Evolutionary conservation across 2,113 vertebrate genomes (phyloP).

Genomic region (Todiramphus saurophagus): DNA sequence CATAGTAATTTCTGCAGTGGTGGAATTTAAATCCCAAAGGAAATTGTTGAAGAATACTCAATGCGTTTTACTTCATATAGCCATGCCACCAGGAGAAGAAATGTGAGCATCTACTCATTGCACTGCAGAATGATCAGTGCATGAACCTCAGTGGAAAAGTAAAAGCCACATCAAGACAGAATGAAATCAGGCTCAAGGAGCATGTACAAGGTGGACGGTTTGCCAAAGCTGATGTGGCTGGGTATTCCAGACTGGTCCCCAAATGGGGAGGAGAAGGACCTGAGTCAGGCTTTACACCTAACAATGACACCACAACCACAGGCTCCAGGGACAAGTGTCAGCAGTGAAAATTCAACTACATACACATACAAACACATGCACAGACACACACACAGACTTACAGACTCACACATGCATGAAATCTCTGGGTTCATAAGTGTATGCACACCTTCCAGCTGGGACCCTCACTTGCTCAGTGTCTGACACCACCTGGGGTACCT

Average conservation of each 20-base stretch:
- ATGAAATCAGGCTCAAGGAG: not conserved
- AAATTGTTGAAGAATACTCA: not conserved
- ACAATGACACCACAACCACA: not conserved
- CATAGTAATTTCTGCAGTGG: not conserved
- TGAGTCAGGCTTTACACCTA: not conserved
- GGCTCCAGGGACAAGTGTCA: not conserved
- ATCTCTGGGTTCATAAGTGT: not conserved
- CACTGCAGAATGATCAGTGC: not conserved
- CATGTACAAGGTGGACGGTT: not conserved
- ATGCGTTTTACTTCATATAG: not conserved
- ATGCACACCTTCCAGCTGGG: fast-evolving
- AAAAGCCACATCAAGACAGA: not conserved
- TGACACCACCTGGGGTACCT: not conserved
- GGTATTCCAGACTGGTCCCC: not conserved
- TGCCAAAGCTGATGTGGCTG: not conserved
- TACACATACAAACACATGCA: too few species aligned
- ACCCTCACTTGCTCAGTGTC: fast-evolving
- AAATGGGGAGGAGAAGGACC: not conserved
- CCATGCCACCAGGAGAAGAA: not conserved
- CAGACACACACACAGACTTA: not conserved
- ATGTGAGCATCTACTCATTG: not conserved
- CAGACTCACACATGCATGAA: not conserved
- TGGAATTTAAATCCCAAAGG: not conserved
- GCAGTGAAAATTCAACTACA: not conserved
- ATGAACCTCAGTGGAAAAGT: not conserved